phyloP scores from a whole-genome alignment of 2,113 vertebrate species.

The Oophaga pumilio region DNA sequence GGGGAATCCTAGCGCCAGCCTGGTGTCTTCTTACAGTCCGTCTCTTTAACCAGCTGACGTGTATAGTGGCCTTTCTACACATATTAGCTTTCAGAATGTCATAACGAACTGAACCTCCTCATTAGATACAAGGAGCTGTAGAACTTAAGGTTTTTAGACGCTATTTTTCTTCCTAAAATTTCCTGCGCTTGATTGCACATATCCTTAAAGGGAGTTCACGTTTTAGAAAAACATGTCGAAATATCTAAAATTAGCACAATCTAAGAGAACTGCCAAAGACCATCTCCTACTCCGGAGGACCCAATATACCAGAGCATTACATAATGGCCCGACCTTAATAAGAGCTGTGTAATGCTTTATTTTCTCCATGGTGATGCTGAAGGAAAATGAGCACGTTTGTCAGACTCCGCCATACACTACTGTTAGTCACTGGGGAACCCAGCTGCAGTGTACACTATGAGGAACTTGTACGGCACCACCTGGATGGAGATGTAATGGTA shows the following conservation, averaged over 20 bases:
- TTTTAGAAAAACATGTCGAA: not conserved
- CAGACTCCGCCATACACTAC: not conserved
- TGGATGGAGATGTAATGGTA: no score
- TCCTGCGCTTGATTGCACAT: not conserved
- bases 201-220: not conserved
- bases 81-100: conserved; percentile 29
- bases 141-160: not conserved
- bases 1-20: conserved; percentile 44
- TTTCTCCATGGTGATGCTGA: not conserved
- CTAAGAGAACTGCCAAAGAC: not conserved
- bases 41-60: conserved; percentile 42
- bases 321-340: not conserved
- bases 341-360: not conserved
- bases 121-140: not conserved
- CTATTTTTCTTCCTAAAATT: not conserved
- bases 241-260: not conserved
- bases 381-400: not conserved
- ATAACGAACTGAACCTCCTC: not conserved
- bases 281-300: not conserved
- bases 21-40: conserved; percentile 54
- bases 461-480: no score
- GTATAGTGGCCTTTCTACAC: conserved; percentile 37
- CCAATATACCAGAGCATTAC: not conserved
- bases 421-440: not conserved
- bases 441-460: not conserved